Evolutionary conservation across 2,797 vertebrate species (phyloP), one percentile per base, ranked within the genome.

Genomic region (Vipera latastei): DNA sequence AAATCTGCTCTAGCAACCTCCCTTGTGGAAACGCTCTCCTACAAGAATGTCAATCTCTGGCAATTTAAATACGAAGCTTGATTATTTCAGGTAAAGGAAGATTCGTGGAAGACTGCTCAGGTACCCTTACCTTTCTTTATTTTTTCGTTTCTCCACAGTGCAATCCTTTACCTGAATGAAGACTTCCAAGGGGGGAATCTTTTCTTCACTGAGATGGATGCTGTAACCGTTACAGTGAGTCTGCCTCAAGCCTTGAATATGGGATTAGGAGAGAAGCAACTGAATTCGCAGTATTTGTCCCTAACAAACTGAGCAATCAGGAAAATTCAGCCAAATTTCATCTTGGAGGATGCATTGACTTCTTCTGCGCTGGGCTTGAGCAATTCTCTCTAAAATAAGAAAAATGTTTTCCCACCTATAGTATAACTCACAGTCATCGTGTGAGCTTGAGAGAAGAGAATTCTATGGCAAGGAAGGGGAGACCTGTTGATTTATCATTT

Each of bases 151-250:
- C 16, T 96, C 91, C 14, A 4, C 97, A 99, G 99, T 96, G 99
- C 98, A 51, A 95, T 99, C 96, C 98, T 99, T 93, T 99, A 99
- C 97, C 97, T 99, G 97, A 99, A 99, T 20, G 98, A 99, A 63
- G 97, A 99, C 96, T 99, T 99, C 97, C 98, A 98, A 78, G 99
- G 99, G 0, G 99, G 99, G 14, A 98, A 99, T 90, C 97, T 99
- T 93, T 99, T 99, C 97, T 99, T 99, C 97, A 99, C 99, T 1
- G 98, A 98, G 96, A 98, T 97, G 95, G 98, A 99, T 6, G 98
- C 98, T 89, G 98, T 98, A 95, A 99, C 98, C 18, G 97, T 99
- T 90, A 99, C 98, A 44, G 99, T 99, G 97, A 97, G 98, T 95
- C 87, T 92, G 90, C 86, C 55, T 7, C 53, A 59, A 88, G 8